A percentile compares a stretch with the other conserved stretches of the same genome.
phyloP scores from a whole-genome alignment of 2,797 vertebrate genomes.

The Molothrus aeneus region DNA sequence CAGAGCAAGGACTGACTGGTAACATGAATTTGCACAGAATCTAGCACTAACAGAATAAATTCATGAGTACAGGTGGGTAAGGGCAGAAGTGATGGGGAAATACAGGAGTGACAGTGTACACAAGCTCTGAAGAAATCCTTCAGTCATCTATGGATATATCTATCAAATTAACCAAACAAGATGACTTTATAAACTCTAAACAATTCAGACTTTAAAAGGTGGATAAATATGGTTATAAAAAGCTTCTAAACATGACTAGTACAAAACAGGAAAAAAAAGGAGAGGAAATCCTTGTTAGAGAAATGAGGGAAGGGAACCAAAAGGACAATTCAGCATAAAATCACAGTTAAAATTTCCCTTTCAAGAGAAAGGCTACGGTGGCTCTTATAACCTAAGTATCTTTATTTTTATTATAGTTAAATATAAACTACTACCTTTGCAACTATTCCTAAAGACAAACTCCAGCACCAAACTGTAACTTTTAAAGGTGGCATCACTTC shows the following conservation, averaged over 20 bases:
- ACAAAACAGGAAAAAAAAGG: neutral
- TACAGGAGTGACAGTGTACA: neutral
- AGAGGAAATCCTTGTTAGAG: neutral
- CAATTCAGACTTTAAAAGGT: neutral
- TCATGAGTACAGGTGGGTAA: neutral
- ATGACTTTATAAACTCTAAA: neutral
- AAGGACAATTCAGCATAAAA: neutral
- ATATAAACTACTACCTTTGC: neutral
- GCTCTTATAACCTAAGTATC: neutral
- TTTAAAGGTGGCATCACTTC: neutral
- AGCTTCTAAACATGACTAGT: neutral
- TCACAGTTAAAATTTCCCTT: neutral
- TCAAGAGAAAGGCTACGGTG: neutral
- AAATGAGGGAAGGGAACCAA: neutral
- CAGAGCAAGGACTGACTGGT: neutral
- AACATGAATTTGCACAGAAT: neutral
- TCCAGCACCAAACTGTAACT: neutral
- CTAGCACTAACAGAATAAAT: neutral
- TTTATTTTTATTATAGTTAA: neutral
- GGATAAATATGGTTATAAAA: neutral
- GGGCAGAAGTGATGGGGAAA: neutral
- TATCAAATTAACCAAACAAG: neutral
- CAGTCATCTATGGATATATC: neutral
- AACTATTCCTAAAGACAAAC: neutral
- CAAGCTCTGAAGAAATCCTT: neutral